phyloP scores from a whole-genome alignment of 1,140 invertebrate species.

The Acromyrmex heyeri region DNA sequence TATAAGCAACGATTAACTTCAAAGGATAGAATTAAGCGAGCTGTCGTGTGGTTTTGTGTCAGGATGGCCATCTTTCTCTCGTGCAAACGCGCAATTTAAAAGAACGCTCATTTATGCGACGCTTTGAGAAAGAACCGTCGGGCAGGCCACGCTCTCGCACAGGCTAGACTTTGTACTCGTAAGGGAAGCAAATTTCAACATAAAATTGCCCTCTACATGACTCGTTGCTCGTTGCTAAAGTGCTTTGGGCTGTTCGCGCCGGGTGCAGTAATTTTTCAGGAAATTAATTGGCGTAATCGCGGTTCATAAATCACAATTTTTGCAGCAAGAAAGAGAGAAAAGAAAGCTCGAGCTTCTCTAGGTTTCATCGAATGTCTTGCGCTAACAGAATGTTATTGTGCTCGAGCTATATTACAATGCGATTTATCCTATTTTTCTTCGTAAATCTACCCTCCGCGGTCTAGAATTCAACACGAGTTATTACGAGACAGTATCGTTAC shows the following conservation, averaged over 20 bases:
- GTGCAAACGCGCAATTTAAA: conserved; percentile 59
- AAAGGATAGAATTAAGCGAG: conserved; percentile 8
- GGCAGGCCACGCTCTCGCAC: neutral
- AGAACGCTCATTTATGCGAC: conserved; percentile 51
- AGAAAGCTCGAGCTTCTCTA: conserved; percentile 16
- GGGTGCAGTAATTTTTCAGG: conserved; percentile 56
- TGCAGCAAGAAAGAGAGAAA: conserved; percentile 1
- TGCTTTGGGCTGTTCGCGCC: conserved; percentile 58
- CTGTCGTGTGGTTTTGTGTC: conserved; percentile 23
- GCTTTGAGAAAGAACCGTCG: conserved; percentile 57
- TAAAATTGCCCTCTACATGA: conserved; percentile 55
- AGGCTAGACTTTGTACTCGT: conserved; percentile 44
- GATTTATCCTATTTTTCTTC: conserved; percentile 30
- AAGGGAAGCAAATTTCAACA: conserved; percentile 56
- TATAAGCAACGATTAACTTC: conserved; percentile 35
- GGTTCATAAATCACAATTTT: conserved; percentile 64
- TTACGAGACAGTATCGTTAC: conserved; percentile 16
- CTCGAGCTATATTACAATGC: conserved; percentile 21
- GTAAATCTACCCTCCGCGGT: neutral
- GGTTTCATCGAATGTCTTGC: conserved; percentile 11
- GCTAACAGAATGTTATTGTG: conserved; percentile 49
- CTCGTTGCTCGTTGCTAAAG: conserved; percentile 55
- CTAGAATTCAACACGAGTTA: conserved; percentile 35
- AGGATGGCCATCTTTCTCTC: conserved; percentile 33
- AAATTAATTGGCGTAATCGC: conserved; percentile 62